These are phyloP conservation scores for Hirtodrosophila cameraria DNA, from an alignment of 2,888 invertebrate genomes.

Conservation along the genomic window DNA sequence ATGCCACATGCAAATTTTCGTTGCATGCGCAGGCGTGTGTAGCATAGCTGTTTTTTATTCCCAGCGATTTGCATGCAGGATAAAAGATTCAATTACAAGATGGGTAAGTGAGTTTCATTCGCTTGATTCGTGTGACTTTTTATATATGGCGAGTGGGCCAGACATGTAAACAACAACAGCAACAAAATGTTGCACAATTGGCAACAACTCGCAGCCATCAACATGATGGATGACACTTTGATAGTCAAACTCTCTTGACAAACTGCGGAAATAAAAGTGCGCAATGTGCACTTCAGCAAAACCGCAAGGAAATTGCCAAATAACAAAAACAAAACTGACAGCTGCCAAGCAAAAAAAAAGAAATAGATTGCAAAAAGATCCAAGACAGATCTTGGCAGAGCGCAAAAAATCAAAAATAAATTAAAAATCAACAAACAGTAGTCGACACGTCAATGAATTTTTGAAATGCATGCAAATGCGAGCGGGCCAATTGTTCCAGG, in stretches of 20 bases:
- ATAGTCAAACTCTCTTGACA: conserved; percentile 53
- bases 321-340: conserved; percentile 52
- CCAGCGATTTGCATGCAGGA: conserved; percentile 67
- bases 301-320: conserved; percentile 63
- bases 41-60: conserved; percentile 45
- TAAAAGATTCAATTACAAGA: conserved; percentile 77
- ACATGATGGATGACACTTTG: conserved; percentile 82
- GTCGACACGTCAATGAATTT: conserved; percentile 72
- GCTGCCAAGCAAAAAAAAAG: conserved; percentile 44
- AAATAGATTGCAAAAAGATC: conserved; percentile 10
- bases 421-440: conserved; percentile 81
- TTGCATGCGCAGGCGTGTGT: conserved; percentile 53
- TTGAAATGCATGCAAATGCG: conserved; percentile 75
- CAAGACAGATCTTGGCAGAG: conserved; percentile 41
- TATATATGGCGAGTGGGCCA: conserved; percentile 50
- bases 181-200: conserved; percentile 44
- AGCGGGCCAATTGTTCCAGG: conserved; percentile 56
- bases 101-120: conserved; percentile 42
- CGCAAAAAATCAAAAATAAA: conserved; percentile 77
- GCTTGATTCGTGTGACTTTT: conserved; percentile 64
- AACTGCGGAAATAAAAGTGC: conserved; percentile 33
- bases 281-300: conserved; percentile 62
- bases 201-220: conserved; percentile 79
- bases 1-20: conserved; percentile 56
- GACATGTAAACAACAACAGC: conserved; percentile 59